A percentile compares a stretch with the other conserved stretches of the same genome.
Conservation (phyloP, 2,113 vertebrate species). For the Callaeas wilsoni region DNA sequence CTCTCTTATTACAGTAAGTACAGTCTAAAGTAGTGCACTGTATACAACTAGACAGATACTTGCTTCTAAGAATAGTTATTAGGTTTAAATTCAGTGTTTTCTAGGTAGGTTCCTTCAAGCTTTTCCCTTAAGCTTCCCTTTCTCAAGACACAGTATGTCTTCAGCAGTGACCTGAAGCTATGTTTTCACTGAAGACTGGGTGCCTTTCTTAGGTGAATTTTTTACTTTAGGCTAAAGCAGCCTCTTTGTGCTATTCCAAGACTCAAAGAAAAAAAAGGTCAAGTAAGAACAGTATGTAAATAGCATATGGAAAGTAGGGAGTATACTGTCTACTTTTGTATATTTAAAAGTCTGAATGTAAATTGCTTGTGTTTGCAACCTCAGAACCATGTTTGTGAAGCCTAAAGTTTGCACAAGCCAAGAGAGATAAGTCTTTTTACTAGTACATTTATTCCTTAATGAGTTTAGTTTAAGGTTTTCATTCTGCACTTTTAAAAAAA, state of each 20-base stretch:
- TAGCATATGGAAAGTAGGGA: not conserved
- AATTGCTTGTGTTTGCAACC: not conserved
- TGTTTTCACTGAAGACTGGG: not conserved
- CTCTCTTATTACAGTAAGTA: not conserved
- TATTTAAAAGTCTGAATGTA: not conserved
- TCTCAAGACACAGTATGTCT: not conserved
- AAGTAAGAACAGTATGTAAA: not conserved
- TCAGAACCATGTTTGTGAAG: not conserved
- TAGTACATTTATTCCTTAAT: not conserved
- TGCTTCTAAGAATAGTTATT: not conserved
- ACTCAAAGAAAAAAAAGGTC: not conserved
- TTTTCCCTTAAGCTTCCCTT: not conserved
- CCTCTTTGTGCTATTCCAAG: not conserved
- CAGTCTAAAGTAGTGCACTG: not conserved
- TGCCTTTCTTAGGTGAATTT: not conserved
- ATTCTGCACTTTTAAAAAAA: not conserved
- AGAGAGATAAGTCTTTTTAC: not conserved
- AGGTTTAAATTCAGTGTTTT: not conserved
- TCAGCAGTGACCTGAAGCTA: not conserved
- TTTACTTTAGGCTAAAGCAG: not conserved
- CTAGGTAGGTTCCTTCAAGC: not conserved
- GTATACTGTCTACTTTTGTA: not conserved
- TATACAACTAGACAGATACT: not conserved
- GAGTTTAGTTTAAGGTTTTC: not conserved
- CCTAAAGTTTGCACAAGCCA: not conserved